These are phyloP conservation scores for Epizoanthus scotinus DNA, from an alignment of 92 coral and sea anemone genomes.

Conservation along the genomic window DNA sequence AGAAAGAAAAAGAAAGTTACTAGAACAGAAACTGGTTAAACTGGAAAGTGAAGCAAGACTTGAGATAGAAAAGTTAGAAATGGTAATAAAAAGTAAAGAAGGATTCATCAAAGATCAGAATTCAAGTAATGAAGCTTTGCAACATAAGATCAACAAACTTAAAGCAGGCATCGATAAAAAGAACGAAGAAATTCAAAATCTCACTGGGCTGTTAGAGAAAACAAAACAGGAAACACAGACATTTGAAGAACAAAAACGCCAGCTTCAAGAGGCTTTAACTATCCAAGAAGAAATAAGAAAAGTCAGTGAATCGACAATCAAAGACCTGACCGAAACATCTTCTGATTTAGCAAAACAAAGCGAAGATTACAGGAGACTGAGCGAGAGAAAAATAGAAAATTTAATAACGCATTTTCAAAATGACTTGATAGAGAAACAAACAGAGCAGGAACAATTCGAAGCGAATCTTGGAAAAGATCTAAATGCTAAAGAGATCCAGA, in stretches of 20 bases:
- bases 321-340: not conserved
- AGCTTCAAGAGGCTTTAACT: slow-evolving; percentile 6
- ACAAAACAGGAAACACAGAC: not conserved
- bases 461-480: not conserved
- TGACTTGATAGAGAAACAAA: slow-evolving; percentile 2
- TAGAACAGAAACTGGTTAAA: slow-evolving; percentile 14
- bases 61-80: not conserved
- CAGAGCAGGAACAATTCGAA: slow-evolving; percentile 2
- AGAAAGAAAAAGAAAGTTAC: slow-evolving; percentile 5
- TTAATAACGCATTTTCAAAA: slow-evolving; percentile 21
- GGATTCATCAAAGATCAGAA: slow-evolving; percentile 13
- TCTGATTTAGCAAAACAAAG: not conserved
- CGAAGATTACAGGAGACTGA: not conserved
- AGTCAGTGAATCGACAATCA: slow-evolving; percentile 12
- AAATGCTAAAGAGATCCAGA: slow-evolving; percentile 15
- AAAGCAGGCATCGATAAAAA: not conserved
- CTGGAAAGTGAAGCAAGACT: slow-evolving; percentile 1
- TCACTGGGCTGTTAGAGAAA: slow-evolving; percentile 3
- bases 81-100: not conserved
- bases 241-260: not conserved
- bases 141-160: slow-evolving; percentile 12
- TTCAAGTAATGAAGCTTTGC: slow-evolving; percentile 7
- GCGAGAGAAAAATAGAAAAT: not conserved
- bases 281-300: not conserved
- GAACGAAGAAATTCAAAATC: not conserved